These are phyloP conservation scores for Drosophila suboccidentalis DNA, from an alignment of 2,888 invertebrate genomes.

Conservation along the genomic window DNA sequence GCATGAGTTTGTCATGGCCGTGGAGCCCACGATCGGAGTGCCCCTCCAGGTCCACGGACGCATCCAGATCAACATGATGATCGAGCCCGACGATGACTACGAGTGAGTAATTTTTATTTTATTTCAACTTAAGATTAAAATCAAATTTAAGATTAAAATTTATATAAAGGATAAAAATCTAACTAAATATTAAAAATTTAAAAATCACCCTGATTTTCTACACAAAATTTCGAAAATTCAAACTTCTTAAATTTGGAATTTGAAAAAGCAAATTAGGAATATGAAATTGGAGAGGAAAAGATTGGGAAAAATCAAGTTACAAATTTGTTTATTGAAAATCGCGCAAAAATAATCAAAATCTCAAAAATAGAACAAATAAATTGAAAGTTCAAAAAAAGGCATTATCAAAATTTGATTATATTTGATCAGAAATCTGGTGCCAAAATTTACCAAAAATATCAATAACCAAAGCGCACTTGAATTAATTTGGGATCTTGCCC, in stretches of 20 bases:
- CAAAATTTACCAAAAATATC: background rate
- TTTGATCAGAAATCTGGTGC: background rate
- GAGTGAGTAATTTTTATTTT: slow-evolving; percentile 86
- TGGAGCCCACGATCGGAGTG: slow-evolving; percentile 92
- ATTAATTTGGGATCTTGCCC: background rate
- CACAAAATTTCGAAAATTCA: background rate
- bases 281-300: background rate
- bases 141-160: too few relatives aligned
- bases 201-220: too few relatives aligned
- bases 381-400: background rate
- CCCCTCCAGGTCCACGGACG: slow-evolving; percentile 91
- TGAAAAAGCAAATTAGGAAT: background rate
- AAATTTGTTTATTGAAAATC: background rate
- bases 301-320: background rate
- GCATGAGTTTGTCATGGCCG: slow-evolving; percentile 89
- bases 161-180: too few relatives aligned
- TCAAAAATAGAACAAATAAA: background rate
- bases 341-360: background rate
- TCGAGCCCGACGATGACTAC: slow-evolving; percentile 86
- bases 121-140: too few relatives aligned
- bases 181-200: too few relatives aligned
- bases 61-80: slow-evolving; percentile 91
- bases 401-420: background rate
- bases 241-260: background rate
- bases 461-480: too few relatives aligned